Conservation (phyloP, 2,797 vertebrate species). For the Anas bernieri region DNA sequence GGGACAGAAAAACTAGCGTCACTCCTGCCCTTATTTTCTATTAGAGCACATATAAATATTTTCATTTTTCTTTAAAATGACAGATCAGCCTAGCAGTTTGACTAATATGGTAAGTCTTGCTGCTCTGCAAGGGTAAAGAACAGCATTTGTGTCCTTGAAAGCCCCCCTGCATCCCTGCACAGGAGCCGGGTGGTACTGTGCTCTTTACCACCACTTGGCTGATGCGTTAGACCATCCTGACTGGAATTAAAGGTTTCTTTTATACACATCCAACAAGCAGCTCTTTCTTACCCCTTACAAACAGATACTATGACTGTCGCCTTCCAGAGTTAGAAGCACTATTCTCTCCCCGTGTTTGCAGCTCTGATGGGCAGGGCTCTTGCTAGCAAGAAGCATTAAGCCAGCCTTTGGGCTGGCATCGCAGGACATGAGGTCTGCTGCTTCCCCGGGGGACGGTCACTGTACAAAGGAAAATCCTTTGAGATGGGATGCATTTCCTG, state of each 20-base stretch:
- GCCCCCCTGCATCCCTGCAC: not conserved
- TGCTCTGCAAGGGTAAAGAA: not conserved
- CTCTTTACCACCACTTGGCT: slow-evolving; percentile 4
- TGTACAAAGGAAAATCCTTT: not conserved
- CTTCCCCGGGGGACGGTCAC: not conserved
- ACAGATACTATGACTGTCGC: slow-evolving; percentile 2
- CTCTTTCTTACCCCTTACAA: slow-evolving; percentile 44
- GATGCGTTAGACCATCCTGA: not conserved
- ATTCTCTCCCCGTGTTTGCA: not conserved
- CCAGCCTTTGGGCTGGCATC: not conserved
- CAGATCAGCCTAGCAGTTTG: not conserved
- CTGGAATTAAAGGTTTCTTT: slow-evolving; percentile 43
- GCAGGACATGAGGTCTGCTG: not conserved
- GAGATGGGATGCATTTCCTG: not conserved
- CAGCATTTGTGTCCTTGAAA: not conserved
- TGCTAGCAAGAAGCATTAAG: not conserved
- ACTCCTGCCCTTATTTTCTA: not conserved
- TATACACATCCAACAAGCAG: slow-evolving; percentile 15
- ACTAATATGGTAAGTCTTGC: not conserved
- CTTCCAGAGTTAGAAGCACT: not conserved
- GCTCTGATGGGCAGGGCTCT: not conserved
- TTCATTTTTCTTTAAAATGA: not conserved
- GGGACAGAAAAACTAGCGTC: not conserved
- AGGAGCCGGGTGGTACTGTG: not conserved
- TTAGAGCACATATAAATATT: not conserved